Evolutionary conservation across 2,113 vertebrate genomes (phyloP), one percentile per base, ranked within the genome.

Genomic region (Bostrychus sinensis): DNA sequence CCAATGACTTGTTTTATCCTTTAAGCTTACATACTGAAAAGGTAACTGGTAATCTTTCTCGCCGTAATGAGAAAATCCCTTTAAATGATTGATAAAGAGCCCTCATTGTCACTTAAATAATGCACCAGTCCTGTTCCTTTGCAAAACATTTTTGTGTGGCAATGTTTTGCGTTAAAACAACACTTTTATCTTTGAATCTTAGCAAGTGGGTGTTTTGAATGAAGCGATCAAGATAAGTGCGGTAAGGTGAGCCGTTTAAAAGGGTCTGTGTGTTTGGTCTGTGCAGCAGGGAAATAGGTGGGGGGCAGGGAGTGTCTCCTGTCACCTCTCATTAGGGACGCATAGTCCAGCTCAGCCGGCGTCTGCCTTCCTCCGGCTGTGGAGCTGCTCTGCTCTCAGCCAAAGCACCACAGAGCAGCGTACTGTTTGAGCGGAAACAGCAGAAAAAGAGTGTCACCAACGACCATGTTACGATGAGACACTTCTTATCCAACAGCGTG

Each of bases 321-420:
- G 89, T 88, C 89, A 83, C 81, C 82, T 88, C 82, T 88, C 82
- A 86, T 89, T 89, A 91, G 80, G 64, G 73, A 78, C 76, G 50
- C 83, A 81, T 77, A 80, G 77, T 84, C 83, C 89, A 87, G 89
- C 79, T 75, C 39, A 23, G 48, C 76, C 56, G 16, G 68, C 48
- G 63, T 63, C 68, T 62, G 56, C 77, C 67, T 19, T 23, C 71
- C 56, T 55, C n/a, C 2, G 56, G 80, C 72, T 80, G 73, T 79
- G 69, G 69, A 60, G 34, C 56, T 73, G 65, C 67, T 62, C 66
- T 66, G 56, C 76, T 77, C 72, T 50, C 56, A 23, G 37, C 26
- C 66, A 2, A 25, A 80, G 58, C 70, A 19, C 67, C 63, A 63
- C 67, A 56, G 62, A 63, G 61, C 50, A 19, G 32, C 72, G 26